Evolutionary conservation across 2,888 invertebrate species (phyloP).

Genomic region (Synergus japonicus): DNA sequence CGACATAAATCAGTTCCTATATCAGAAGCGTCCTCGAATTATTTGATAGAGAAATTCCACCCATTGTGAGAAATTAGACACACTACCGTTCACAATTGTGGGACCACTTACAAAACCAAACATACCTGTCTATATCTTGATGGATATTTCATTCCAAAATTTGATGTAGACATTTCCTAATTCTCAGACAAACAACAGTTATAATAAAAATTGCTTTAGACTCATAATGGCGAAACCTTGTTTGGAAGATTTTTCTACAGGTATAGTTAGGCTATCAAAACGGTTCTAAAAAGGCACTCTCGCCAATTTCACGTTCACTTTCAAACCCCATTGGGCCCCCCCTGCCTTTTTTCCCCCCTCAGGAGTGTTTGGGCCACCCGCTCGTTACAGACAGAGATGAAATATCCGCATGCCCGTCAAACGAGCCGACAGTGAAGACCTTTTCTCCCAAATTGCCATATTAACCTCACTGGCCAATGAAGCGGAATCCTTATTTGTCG

Average conservation of each 20-base stretch:
- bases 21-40: conserved; percentile 31
- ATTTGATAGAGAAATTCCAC: conserved; percentile 19
- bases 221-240: conserved; percentile 22
- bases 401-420: conserved; percentile 46
- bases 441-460: conserved; percentile 47
- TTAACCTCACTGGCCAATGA: conserved; percentile 45
- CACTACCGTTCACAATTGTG: no score
- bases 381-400: conserved; percentile 48
- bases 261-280: conserved; percentile 28
- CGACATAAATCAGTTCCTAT: conserved; percentile 22
- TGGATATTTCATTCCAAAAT: no score
- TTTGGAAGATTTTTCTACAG: conserved; percentile 36
- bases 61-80: neutral
- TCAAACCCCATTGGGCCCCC: conserved; percentile 32
- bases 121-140: no score
- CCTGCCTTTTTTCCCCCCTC: conserved; percentile 21
- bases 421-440: conserved; percentile 47
- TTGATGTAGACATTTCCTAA: neutral
- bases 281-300: conserved; percentile 35
- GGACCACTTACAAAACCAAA: no score
- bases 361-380: conserved; percentile 37
- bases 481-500: conserved; percentile 44
- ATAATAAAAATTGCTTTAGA: conserved; percentile 7
- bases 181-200: neutral
- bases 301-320: conserved; percentile 40